phyloP scores from a whole-genome alignment of 1,140 invertebrate species.

The Lucilia sericata region DNA sequence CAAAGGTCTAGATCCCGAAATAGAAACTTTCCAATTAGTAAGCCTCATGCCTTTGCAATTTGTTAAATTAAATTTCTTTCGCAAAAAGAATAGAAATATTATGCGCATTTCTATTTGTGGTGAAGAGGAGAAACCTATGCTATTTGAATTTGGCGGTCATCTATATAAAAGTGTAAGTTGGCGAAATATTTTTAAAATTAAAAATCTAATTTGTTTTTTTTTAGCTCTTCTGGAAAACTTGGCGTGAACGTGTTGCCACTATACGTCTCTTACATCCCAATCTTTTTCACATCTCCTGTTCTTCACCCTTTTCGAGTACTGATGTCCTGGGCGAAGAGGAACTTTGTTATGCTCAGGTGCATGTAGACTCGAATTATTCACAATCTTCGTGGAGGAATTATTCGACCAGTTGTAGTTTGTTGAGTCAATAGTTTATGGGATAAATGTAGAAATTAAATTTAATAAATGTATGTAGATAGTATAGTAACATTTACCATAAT shows the following conservation, averaged over 20 bases:
- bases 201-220: not conserved
- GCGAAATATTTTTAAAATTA: not conserved
- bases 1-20: conserved; percentile 55
- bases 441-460: not conserved
- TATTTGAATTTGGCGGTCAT: conserved; percentile 62
- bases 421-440: not conserved
- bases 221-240: conserved; percentile 62
- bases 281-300: conserved; percentile 52
- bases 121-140: conserved; percentile 52
- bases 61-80: conserved; percentile 58
- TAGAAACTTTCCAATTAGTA: conserved; percentile 60
- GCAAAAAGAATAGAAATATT: conserved; percentile 51
- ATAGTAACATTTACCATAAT: too few relatives aligned
- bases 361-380: not conserved
- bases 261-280: conserved; percentile 49
- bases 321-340: conserved; percentile 58
- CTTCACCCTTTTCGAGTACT: conserved; percentile 62
- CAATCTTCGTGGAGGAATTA: not conserved
- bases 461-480: too few relatives aligned
- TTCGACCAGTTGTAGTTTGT: not conserved
- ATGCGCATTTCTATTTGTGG: conserved; percentile 53
- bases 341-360: conserved; percentile 45
- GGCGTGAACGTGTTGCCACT: conserved; percentile 57
- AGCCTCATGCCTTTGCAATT: conserved; percentile 57
- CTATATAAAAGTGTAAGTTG: conserved; percentile 49